Base-by-base conservation (phyloP, 2,113 vertebrate genomes). In the Nerophis ophidion region DNA sequence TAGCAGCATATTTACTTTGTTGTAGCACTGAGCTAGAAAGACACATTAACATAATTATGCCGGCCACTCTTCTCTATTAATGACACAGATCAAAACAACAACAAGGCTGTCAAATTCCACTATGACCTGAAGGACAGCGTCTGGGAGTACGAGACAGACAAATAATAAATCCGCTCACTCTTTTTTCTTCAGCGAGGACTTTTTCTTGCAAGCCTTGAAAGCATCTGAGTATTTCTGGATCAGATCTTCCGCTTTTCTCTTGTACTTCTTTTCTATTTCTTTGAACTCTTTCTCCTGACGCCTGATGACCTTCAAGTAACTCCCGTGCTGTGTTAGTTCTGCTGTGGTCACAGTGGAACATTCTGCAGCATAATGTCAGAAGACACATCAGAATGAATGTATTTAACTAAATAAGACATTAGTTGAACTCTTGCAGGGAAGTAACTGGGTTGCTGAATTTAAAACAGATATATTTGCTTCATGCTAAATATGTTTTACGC, bases 281-380 rank as follows among this genome's bases (percentile, higher is more conserved):
- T 89, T 93, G 66, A 94, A 72, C 33, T 99, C 95, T 68, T 90
- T 95, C 82, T 97, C 93, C 8, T 99, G 95, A 26, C 89, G 93
- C 81, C 93, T 94, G 84, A 89, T 80, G 81, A 96, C 85, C 87
- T 95, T 98, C 82, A 90, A 66, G 61, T 94, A 90, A 71, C 82
- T 86, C 77, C 97, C 95, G 84, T 93, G 89, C 79, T 93, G 89
- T 69, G 85, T 91, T 80, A 99, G 89, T 60, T 98, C 93, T 26
- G 91, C 87, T 0, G 84, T 74, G 45, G 87, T 91, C 70, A 92
- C 86, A 2, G 95, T 94, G 53, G 77, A 72, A 3, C 88, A 90
- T 70, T 93, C 95, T 98, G 73, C 65, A 15, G 62, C 17, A 73
- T 0, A 72, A 63, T 0, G 8, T 19, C 14, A 58, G 35, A 53